A percentile compares a stretch with the other conserved stretches of the same genome.
Evolutionary conservation across 1,140 invertebrate genomes (phyloP).

Genomic region (Diachasmimorpha longicaudata): DNA sequence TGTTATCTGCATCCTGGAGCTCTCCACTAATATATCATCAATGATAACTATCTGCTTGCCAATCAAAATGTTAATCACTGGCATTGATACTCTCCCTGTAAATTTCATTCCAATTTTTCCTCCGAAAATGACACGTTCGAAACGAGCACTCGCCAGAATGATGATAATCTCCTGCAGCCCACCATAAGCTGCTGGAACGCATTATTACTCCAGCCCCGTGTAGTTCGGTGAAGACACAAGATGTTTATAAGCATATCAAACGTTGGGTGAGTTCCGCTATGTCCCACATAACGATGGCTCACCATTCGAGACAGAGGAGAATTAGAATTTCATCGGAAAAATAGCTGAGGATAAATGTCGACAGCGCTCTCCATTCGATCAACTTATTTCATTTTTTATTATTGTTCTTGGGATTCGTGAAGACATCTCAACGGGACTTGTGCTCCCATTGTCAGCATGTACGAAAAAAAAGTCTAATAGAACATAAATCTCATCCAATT

Average conservation of each 20-base stretch:
- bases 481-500: too few species aligned
- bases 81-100: too few species aligned
- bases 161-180: neutral
- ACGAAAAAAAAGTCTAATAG: neutral
- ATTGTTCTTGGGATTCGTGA: neutral
- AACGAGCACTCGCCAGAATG: neutral
- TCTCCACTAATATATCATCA: too few species aligned
- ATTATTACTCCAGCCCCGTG: neutral
- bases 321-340: slow-evolving; percentile 13
- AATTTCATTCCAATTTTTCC: neutral
- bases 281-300: slow-evolving; percentile 48
- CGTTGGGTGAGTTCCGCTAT: slow-evolving; percentile 51
- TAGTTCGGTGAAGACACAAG: neutral
- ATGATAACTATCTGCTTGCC: too few species aligned
- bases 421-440: too few species aligned
- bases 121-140: neutral
- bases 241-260: slow-evolving; percentile 9
- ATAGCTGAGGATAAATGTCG: neutral
- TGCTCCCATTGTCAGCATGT: neutral
- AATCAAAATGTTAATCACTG: too few species aligned
- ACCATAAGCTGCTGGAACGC: neutral
- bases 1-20: too few species aligned
- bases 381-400: neutral
- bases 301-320: slow-evolving; percentile 38
- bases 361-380: neutral